Percentiles rank a stretch among this genome's conserved stretches.
These are phyloP conservation scores for Misgurnus mizolepis DNA, from an alignment of 2,113 vertebrate genomes.

Conservation along the genomic window DNA sequence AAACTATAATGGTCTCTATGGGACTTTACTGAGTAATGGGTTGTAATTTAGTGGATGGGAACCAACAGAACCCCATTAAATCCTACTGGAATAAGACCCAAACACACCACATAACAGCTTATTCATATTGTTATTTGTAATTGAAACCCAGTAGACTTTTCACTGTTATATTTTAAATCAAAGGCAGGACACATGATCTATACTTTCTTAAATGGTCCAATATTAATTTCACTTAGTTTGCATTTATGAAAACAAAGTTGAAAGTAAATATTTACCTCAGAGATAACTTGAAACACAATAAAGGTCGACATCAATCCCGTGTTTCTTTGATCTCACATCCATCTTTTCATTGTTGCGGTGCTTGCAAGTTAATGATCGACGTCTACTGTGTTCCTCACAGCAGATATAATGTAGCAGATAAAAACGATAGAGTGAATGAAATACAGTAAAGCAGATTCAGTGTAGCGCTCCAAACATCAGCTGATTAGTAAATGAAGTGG, in stretches of 20 bases:
- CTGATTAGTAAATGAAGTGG: not conserved
- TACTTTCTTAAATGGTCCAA: not conserved
- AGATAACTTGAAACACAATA: not conserved
- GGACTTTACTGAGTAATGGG: too few species aligned
- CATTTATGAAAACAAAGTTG: slow-evolving; percentile 3
- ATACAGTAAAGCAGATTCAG: not conserved
- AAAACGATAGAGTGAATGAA: too few species aligned
- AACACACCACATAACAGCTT: too few species aligned
- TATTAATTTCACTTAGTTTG: not conserved
- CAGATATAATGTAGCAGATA: not conserved
- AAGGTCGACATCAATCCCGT: not conserved
- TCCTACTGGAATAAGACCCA: too few species aligned
- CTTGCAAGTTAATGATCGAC: not conserved
- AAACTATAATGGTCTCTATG: too few species aligned
- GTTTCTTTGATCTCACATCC: not conserved
- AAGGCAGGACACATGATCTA: not conserved
- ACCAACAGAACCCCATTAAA: too few species aligned
- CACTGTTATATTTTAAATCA: too few species aligned
- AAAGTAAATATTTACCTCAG: slow-evolving; percentile 1
- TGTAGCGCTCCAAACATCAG: not conserved
- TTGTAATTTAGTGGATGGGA: too few species aligned
- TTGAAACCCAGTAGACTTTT: too few species aligned
- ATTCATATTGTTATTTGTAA: too few species aligned
- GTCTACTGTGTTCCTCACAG: not conserved
- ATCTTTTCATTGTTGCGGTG: not conserved